Evolutionary conservation across 92 coral and sea anemone genomes (phyloP).

Genomic region (Epizoanthus ramosus): DNA sequence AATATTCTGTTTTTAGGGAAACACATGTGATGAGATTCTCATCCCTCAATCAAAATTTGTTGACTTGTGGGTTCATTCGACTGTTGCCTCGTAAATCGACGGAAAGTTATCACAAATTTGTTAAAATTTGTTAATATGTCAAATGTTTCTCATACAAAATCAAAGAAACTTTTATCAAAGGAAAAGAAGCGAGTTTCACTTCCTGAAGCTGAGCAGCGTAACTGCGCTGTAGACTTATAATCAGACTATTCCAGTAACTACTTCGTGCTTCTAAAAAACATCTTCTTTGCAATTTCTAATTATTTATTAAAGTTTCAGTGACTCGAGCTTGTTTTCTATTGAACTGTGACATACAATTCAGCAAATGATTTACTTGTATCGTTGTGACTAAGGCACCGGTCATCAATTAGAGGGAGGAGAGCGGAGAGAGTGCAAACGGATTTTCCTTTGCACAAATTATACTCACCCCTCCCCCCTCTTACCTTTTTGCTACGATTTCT

Average conservation of each 20-base stretch:
- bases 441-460: no score
- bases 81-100: slow-evolving; percentile 19
- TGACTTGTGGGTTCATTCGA: slow-evolving; percentile 5
- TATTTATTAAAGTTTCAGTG: background rate
- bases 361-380: slow-evolving; percentile 13
- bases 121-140: slow-evolving; percentile 10
- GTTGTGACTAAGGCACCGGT: slow-evolving; percentile 20
- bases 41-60: slow-evolving; percentile 18
- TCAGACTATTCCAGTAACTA: slow-evolving; percentile 12
- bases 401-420: slow-evolving; percentile 11
- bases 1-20: slow-evolving; percentile 11
- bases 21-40: slow-evolving; percentile 18
- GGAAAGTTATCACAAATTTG: no score
- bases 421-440: no score
- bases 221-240: background rate
- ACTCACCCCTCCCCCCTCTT: no score
- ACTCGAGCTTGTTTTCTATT: slow-evolving; percentile 8
- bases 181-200: slow-evolving; percentile 8
- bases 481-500: no score
- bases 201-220: slow-evolving; percentile 15
- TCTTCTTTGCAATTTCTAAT: no score
- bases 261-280: slow-evolving; percentile 14
- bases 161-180: slow-evolving; percentile 15
- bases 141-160: slow-evolving; percentile 15
- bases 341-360: slow-evolving; percentile 14